Conservation (phyloP, 2,113 vertebrate species). For the Macaca fascicularis region DNA sequence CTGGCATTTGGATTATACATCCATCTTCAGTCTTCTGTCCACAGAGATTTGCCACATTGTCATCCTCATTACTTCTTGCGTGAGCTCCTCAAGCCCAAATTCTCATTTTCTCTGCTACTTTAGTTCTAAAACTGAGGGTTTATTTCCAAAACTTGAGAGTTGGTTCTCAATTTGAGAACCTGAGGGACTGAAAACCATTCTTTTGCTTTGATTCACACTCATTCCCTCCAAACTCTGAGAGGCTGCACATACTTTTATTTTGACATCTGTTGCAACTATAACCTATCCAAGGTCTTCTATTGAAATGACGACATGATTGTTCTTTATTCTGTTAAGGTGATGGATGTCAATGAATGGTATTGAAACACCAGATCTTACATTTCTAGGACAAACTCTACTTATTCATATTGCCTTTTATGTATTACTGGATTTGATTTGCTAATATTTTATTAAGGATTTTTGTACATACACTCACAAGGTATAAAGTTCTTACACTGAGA, state of each 20-base stretch:
- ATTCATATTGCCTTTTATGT: not conserved
- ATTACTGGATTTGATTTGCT: not conserved
- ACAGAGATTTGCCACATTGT: not conserved
- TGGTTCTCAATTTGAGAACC: not conserved
- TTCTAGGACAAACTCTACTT: not conserved
- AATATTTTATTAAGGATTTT: not conserved
- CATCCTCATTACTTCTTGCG: not conserved
- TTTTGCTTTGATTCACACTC: not conserved
- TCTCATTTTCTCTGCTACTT: not conserved
- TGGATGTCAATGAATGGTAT: not conserved
- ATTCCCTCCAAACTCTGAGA: not conserved
- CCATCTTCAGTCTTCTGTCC: not conserved
- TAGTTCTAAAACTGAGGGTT: not conserved
- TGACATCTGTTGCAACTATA: not conserved
- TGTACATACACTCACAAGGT: not conserved
- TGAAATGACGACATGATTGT: not conserved
- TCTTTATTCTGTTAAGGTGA: not conserved
- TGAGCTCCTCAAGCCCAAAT: rapidly evolving
- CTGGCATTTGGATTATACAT: too few species aligned
- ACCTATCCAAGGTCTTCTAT: not conserved
- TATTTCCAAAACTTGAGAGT: not conserved
- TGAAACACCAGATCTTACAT: not conserved
- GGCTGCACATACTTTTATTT: not conserved
- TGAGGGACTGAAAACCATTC: not conserved
- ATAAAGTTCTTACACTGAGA: too few species aligned